These are phyloP conservation scores for Poicephalus meyeri DNA, from an alignment of 2,113 vertebrate genomes.

Conservation along the genomic window DNA sequence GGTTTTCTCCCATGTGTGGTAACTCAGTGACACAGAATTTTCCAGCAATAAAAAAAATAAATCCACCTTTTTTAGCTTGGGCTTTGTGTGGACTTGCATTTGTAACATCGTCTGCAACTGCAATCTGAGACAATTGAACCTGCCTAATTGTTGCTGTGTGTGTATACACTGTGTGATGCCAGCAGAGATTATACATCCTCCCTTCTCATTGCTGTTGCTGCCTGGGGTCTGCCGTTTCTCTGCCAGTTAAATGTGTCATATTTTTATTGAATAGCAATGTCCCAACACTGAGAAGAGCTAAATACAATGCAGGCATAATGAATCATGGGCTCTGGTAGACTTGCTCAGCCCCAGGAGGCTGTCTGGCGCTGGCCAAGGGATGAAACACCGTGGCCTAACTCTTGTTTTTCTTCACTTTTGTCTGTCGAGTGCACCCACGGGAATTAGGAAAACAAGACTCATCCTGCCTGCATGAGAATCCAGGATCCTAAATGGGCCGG, in stretches of 20 bases:
- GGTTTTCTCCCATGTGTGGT: neutral
- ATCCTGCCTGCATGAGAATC: neutral
- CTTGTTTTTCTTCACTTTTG: neutral
- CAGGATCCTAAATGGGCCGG: neutral
- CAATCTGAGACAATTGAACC: neutral
- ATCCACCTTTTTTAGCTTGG: neutral
- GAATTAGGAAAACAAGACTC: constrained; percentile 5
- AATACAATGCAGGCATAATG: neutral
- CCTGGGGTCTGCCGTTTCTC: neutral
- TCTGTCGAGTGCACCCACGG: neutral
- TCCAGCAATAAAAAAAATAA: neutral
- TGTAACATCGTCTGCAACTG: neutral
- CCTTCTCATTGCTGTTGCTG: neutral
- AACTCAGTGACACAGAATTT: constrained; percentile 5
- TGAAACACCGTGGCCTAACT: neutral
- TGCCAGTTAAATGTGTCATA: neutral
- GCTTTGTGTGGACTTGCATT: constrained; percentile 1
- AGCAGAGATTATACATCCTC: neutral
- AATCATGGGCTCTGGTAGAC: neutral
- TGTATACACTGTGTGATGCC: neutral
- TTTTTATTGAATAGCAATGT: neutral
- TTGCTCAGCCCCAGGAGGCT: neutral
- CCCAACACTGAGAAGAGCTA: neutral
- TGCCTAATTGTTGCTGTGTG: constrained; percentile 2
- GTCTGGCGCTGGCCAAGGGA: neutral